Conservation (phyloP, 2,797 vertebrate genomes). For the Sebastes taczanowskii region DNA sequence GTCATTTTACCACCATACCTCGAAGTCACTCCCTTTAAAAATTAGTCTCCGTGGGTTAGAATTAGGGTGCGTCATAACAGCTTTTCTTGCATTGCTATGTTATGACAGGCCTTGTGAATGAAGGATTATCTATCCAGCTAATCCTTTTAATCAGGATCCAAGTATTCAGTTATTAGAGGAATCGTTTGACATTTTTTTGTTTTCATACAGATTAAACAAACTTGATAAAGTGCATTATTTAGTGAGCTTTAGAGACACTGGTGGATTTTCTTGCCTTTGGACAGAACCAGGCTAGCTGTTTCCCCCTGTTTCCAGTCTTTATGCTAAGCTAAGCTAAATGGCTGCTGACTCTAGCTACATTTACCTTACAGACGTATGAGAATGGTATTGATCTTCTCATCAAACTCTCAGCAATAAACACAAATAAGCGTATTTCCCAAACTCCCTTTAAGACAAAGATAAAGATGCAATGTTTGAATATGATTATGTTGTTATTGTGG, state of each 20-base stretch:
- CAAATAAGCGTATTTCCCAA: not conserved
- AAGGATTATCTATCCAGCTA: not conserved
- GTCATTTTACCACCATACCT: constrained; percentile 3
- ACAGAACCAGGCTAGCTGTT: not conserved
- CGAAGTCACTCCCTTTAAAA: not conserved
- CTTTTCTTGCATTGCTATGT: not conserved
- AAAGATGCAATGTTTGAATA: not conserved
- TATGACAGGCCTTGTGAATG: not conserved
- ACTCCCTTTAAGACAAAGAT: not conserved
- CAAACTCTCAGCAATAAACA: not conserved
- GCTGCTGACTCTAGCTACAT: not conserved
- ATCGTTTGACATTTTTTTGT: not conserved
- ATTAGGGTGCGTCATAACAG: not conserved
- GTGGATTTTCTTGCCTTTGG: not conserved
- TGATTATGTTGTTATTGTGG: not conserved
- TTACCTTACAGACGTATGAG: not conserved
- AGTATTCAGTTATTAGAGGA: not conserved
- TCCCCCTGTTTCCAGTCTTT: not conserved
- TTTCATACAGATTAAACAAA: not conserved
- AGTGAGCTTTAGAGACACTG: not conserved
- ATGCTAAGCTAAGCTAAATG: not conserved
- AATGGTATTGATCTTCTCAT: not conserved
- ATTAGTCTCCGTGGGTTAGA: constrained; percentile 15
- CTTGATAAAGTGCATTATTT: not conserved
- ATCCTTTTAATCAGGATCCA: constrained; percentile 14